phyloP scores from a whole-genome alignment of 2,888 invertebrate genomes.

The Drosophila kuntzei region DNA sequence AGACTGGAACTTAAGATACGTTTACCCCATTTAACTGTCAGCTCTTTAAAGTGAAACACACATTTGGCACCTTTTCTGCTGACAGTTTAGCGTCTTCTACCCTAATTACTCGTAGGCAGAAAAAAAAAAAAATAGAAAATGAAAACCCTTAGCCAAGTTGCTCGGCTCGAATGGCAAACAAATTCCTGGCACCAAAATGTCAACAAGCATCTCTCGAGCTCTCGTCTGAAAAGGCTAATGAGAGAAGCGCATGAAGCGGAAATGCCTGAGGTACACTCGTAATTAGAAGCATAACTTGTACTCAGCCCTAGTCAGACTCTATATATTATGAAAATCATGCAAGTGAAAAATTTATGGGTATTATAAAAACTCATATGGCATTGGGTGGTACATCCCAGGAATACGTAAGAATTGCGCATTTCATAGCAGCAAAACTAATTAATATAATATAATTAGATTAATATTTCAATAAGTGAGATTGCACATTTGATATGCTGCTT shows the following conservation, averaged over 20 bases:
- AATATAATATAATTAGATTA: conserved; percentile 24
- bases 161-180: conserved; percentile 33
- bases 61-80: conserved; percentile 46
- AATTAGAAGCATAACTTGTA: conserved; percentile 62
- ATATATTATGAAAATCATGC: conserved; percentile 37
- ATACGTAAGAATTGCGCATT: conserved; percentile 5
- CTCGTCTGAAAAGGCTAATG: conserved; percentile 74
- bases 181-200: conserved; percentile 77
- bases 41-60: conserved; percentile 39
- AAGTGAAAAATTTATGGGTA: conserved; percentile 25
- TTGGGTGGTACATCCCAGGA: not conserved
- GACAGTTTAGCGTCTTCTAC: conserved; percentile 44
- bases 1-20: not conserved
- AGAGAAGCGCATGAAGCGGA: conserved; percentile 71
- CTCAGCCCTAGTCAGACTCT: conserved; percentile 30
- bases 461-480: conserved; percentile 19
- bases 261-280: conserved; percentile 62
- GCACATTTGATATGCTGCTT: conserved; percentile 39
- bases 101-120: conserved; percentile 51
- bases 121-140: conserved; percentile 7
- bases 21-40: conserved; percentile 15
- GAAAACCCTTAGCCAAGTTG: conserved; percentile 29
- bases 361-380: conserved; percentile 34
- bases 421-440: conserved; percentile 47
- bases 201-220: conserved; percentile 57